A percentile compares a stretch with the other conserved stretches of the same genome.
Evolutionary conservation across 2,797 vertebrate genomes (phyloP).

Genomic region (Sebastolobus altivelis): DNA sequence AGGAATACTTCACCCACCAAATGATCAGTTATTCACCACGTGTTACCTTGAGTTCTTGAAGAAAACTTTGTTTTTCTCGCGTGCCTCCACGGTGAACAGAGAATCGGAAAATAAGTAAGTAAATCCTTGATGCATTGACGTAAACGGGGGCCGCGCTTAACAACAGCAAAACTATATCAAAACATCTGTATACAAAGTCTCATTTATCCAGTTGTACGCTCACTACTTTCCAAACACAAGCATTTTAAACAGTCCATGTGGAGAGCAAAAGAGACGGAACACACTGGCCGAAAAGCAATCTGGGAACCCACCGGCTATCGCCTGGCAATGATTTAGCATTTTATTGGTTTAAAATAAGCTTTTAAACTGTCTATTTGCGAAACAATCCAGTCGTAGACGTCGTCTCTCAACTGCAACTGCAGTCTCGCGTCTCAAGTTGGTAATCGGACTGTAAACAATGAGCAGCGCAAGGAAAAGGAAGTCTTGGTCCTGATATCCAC

Average conservation of each 20-base stretch:
- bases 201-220: neutral
- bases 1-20: neutral
- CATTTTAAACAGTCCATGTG: neutral
- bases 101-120: neutral
- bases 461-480: neutral
- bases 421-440: neutral
- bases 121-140: neutral
- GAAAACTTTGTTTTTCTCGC: neutral
- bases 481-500: neutral
- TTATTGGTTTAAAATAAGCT: neutral
- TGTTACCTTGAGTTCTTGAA: neutral
- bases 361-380: neutral
- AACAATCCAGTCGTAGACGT: neutral
- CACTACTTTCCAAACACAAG: neutral
- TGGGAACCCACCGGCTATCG: too few relatives aligned
- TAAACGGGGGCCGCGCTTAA: neutral
- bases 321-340: neutral
- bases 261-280: neutral
- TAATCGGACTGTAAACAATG: neutral
- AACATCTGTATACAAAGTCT: neutral
- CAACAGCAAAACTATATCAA: neutral
- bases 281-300: neutral
- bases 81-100: neutral
- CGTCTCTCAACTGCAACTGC: neutral
- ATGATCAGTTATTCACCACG: neutral